A percentile compares a stretch with the other conserved stretches of the same genome.
phyloP scores from a whole-genome alignment of 1,140 invertebrate species.

The Bombus sylvicola region DNA sequence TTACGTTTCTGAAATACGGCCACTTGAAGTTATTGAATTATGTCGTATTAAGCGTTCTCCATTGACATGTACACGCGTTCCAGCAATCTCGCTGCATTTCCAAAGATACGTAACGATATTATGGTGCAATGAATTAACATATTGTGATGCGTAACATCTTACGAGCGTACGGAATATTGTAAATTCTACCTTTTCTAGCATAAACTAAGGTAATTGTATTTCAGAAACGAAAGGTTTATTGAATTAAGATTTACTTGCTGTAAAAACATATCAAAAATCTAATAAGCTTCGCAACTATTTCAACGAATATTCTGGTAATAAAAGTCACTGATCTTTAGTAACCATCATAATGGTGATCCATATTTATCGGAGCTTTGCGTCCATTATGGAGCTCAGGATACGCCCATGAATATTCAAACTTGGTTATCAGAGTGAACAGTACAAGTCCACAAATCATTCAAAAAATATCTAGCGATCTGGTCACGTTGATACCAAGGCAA shows the following conservation, averaged over 20 bases:
- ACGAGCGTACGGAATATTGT: not conserved
- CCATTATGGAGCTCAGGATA: not conserved
- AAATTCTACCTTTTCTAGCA: not conserved
- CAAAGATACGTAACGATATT: not conserved
- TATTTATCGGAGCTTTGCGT: not conserved
- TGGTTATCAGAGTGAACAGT: not conserved
- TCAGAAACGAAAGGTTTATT: not conserved
- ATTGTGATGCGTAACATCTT: not conserved
- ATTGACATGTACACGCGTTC: not conserved
- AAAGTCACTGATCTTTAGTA: not conserved
- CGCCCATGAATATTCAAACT: constrained; percentile 8
- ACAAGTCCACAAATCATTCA: constrained; percentile 6
- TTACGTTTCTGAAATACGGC: not conserved
- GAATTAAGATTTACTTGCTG: not conserved
- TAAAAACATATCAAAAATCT: not conserved
- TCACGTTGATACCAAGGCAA: not conserved
- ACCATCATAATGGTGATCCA: no score
- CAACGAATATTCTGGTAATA: not conserved
- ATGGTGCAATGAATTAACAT: not conserved
- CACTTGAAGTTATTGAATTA: constrained; percentile 1
- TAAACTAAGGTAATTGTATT: not conserved
- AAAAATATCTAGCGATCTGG: constrained; percentile 5
- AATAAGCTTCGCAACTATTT: not conserved
- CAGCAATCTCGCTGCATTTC: not conserved
- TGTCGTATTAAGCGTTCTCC: not conserved